Evolutionary conservation across 2,113 vertebrate species (phyloP).

Genomic region (Oncorhynchus nerka): DNA sequence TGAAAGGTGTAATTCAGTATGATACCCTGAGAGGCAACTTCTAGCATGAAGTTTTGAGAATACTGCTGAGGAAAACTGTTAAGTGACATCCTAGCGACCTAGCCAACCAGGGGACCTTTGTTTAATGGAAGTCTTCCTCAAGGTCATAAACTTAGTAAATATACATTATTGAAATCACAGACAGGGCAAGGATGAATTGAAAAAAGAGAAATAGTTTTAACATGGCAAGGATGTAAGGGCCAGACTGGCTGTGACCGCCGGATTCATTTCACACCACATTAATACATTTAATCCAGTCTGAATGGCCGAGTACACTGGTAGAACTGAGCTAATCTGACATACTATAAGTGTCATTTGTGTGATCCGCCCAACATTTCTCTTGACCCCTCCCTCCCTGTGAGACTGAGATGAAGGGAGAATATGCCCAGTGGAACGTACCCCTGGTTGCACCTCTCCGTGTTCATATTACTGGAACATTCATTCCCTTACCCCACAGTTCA

Average conservation of each 20-base stretch:
- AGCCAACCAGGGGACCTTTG: conserved; percentile 37
- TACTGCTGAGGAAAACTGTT: neutral
- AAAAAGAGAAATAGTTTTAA: conserved; percentile 34
- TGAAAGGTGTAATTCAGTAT: neutral
- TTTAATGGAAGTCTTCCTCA: conserved; percentile 54
- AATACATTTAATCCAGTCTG: conserved; percentile 36
- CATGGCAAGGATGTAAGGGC: conserved; percentile 32
- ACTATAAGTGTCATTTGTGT: conserved; percentile 53
- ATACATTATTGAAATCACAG: conserved; percentile 42
- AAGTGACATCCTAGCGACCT: conserved; percentile 9
- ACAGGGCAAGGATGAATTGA: conserved; percentile 35
- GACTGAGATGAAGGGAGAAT: conserved; percentile 34
- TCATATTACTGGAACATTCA: conserved; percentile 51
- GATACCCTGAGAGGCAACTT: neutral
- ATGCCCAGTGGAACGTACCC: conserved; percentile 44
- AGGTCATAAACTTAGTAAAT: conserved; percentile 54
- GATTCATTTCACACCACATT: conserved; percentile 59
- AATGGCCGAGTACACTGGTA: conserved; percentile 10
- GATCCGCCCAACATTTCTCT: conserved; percentile 44
- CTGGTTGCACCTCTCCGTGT: conserved; percentile 47
- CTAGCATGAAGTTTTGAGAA: neutral
- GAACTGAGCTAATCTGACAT: conserved; percentile 35
- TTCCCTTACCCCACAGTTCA: conserved; percentile 68
- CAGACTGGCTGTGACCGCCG: conserved; percentile 37
- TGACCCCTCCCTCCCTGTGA: conserved; percentile 42